Conservation (phyloP, 30 jellyfish, hydroid and myxozoan genomes). For the Hydractinia echinata region DNA sequence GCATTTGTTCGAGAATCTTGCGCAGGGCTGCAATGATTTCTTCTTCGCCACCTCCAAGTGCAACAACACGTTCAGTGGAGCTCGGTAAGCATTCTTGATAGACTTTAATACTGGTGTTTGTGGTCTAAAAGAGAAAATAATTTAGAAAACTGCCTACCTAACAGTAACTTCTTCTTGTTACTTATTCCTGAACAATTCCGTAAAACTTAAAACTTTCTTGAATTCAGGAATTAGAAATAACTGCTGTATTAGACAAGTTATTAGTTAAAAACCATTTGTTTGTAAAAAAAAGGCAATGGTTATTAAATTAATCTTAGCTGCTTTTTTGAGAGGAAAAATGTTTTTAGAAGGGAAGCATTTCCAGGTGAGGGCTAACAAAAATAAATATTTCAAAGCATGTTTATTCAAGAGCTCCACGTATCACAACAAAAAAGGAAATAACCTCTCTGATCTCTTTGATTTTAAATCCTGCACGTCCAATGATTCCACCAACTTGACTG, state of each 20-base stretch:
- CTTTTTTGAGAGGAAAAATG: no score
- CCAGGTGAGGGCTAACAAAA: no score
- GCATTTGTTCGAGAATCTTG: slow-evolving; percentile 78
- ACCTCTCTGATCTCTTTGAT: slow-evolving; percentile 43
- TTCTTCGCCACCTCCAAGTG: slow-evolving; percentile 82
- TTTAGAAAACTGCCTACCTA: not conserved
- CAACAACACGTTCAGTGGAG: slow-evolving; percentile 93
- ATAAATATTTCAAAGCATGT: no score
- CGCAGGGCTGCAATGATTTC: slow-evolving; percentile 65
- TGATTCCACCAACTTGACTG: slow-evolving; percentile 45
- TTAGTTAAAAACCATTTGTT: no score
- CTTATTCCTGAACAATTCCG: no score
- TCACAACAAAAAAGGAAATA: not conserved
- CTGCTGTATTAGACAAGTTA: no score
- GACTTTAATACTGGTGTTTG: slow-evolving; percentile 47
- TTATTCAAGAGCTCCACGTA: no score
- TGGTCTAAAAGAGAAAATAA: slow-evolving; percentile 8
- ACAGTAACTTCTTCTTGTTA: not conserved
- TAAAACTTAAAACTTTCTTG: not conserved
- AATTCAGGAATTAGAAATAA: not conserved
- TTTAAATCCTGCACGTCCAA: slow-evolving; percentile 36
- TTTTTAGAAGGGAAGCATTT: no score
- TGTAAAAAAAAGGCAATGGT: no score
- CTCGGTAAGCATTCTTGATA: slow-evolving; percentile 88
- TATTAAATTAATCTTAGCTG: no score